phyloP scores from a whole-genome alignment of 2,797 vertebrate genomes.

The Botia almorhae region DNA sequence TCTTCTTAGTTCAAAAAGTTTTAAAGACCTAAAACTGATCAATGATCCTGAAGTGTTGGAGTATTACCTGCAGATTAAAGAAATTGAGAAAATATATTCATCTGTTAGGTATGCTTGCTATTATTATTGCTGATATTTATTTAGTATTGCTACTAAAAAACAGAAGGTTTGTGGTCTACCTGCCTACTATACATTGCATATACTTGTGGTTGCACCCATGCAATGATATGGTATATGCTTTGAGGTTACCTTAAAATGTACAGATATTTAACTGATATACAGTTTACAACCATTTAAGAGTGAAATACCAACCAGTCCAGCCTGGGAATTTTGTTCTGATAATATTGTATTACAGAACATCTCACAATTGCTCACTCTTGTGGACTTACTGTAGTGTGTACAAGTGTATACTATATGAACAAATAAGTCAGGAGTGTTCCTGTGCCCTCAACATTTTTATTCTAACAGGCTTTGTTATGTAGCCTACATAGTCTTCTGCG shows the following conservation, averaged over 20 bases:
- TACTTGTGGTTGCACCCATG: background rate
- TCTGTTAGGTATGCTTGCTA: background rate
- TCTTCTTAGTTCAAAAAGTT: conserved; percentile 63
- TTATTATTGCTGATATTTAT: background rate
- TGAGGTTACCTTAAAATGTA: background rate
- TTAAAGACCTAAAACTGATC: background rate
- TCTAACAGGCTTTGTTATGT: conserved; percentile 10
- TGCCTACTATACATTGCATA: background rate
- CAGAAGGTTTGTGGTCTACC: no score
- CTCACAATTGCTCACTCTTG: background rate
- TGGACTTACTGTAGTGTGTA: no score
- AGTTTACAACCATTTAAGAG: background rate
- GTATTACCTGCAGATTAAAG: background rate
- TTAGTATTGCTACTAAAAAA: no score
- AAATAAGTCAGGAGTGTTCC: conserved; percentile 12
- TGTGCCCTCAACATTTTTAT: background rate
- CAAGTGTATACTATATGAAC: no score
- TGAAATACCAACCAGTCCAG: background rate
- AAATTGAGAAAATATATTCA: background rate
- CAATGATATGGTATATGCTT: background rate
- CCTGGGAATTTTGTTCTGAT: background rate
- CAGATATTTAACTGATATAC: conserved; percentile 34
- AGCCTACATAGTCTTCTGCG: background rate
- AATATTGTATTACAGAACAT: conserved; percentile 1
- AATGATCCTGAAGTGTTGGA: background rate